Evolutionary conservation across 2,888 invertebrate species (phyloP), one percentile per base, ranked within the genome.

Genomic region (Monoplex corrugatus): DNA sequence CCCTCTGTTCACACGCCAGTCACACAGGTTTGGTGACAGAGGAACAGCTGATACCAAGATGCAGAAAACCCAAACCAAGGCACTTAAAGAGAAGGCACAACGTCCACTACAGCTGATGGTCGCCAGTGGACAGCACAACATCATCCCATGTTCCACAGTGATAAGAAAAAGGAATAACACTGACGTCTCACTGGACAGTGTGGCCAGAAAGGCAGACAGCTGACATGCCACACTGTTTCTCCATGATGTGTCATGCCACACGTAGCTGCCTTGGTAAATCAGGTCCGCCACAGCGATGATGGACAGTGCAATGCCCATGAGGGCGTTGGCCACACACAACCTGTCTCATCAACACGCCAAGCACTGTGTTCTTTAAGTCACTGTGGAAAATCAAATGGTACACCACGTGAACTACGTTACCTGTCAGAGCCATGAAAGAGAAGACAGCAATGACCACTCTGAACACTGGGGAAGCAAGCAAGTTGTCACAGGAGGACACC

Each of bases 121-220:
- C 8, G 89, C 16, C 91, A 96, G 85, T 97, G 95, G n/a, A 97
- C 97, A 91, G 97, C 96, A 35, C 97, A 97, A 97, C 0, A 97
- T 97, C 91, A 97, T 96, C 92, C 97, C 96, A 23, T 97, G 96
- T 94, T 97, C 97, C 96, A 97, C 96, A 0, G 97, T 97, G 89
- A 97, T 97, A 90, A 97, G 92, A 0, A 97, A 96, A 28, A 97
- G 95, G 86, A 97, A 96, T 90, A 97, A 94, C 1, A 97, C 97
- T 0, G 97, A 97, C 5, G 97, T 97, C 94, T 97, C 97, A 90
- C 97, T 97, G 89, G 97, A 97, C 38, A 93, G 28, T 1, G 91
- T 90, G 0, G 92, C 89, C 43, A 92, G 63, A 44, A 90, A 84
- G 28, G 93, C 93, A 13, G 93, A 91, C 57, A 93, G 8, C 50